phyloP scores from a whole-genome alignment of 2,113 vertebrate genomes.

The Pelecanus crispus region DNA sequence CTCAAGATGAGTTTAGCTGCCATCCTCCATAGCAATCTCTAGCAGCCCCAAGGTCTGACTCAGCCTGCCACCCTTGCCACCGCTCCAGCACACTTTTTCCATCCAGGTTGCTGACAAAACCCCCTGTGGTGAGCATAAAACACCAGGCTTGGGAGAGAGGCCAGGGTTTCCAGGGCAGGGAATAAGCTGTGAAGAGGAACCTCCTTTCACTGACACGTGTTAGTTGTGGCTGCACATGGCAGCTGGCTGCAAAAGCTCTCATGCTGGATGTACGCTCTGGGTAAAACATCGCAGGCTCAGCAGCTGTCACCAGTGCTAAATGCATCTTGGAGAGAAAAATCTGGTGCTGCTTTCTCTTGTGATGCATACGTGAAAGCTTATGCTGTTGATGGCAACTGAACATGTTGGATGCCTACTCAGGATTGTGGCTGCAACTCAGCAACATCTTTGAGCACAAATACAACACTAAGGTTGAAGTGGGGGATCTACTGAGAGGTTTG shows the following conservation, averaged over 20 bases:
- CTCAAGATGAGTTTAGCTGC: neutral
- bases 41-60: neutral
- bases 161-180: neutral
- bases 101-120: neutral
- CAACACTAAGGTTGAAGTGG: neutral
- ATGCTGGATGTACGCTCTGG: rapidly evolving
- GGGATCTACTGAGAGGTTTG: neutral
- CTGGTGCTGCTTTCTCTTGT: neutral
- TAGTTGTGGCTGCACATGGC: neutral
- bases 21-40: neutral
- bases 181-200: neutral
- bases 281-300: neutral
- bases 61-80: neutral
- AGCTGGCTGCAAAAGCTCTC: neutral
- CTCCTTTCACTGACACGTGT: neutral
- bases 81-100: neutral
- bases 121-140: neutral
- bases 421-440: neutral
- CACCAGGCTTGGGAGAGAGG: neutral
- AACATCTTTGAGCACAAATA: neutral
- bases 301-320: neutral
- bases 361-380: neutral
- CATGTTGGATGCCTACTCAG: neutral
- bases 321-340: neutral
- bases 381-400: neutral